Percentiles rank a stretch among this genome's conserved stretches.
Evolutionary conservation across 2,797 vertebrate genomes (phyloP).

Genomic region (Pseudochaenichthys georgianus): DNA sequence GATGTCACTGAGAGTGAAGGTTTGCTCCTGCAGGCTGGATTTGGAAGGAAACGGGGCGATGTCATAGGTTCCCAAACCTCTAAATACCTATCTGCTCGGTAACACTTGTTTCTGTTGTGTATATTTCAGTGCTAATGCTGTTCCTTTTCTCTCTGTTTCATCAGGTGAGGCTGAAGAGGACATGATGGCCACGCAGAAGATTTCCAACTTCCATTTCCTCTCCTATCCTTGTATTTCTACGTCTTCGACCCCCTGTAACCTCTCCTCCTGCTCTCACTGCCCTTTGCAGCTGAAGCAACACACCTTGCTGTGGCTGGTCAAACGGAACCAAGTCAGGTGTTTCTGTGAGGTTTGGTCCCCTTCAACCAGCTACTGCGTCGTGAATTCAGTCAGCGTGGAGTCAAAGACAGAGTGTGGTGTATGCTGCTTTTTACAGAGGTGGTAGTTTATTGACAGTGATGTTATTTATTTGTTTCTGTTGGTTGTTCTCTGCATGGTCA

Average conservation of each 20-base stretch:
- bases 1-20: conserved; percentile 70
- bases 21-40: conserved; percentile 54
- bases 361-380: conserved; percentile 99
- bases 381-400: conserved; percentile 82
- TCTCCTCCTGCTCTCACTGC: conserved; percentile 35
- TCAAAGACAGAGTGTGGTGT: conserved; percentile 46
- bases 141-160: conserved; percentile 51
- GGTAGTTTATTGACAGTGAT: neutral
- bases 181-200: conserved; percentile 12
- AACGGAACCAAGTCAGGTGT: conserved; percentile 99
- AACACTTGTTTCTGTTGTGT: conserved; percentile 39
- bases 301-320: conserved; percentile 99
- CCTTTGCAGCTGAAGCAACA: conserved; percentile 82
- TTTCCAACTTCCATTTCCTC: conserved; percentile 7
- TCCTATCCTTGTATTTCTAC: conserved; percentile 15
- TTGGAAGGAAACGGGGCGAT: conserved; percentile 58
- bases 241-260: conserved; percentile 6
- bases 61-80: conserved; percentile 50
- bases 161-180: conserved; percentile 77
- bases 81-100: conserved; percentile 67
- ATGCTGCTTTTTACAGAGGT: conserved; percentile 35
- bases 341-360: conserved; percentile 99
- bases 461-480: neutral
- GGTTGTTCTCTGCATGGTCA: neutral
- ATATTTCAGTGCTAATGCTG: neutral